These are phyloP conservation scores for Spilosoma lubricipeda DNA, from an alignment of 2,888 invertebrate genomes.

Conservation along the genomic window DNA sequence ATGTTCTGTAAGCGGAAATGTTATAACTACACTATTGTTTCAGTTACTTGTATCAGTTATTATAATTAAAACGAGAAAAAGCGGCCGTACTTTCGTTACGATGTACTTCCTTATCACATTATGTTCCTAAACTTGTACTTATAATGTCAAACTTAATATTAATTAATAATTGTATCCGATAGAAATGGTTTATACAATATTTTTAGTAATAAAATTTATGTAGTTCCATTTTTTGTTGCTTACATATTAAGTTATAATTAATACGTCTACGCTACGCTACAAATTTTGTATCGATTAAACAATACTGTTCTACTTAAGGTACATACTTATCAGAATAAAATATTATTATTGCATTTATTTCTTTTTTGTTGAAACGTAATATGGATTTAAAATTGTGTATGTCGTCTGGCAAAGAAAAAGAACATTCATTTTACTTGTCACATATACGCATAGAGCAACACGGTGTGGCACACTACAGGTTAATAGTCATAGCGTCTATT, in stretches of 20 bases:
- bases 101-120: constrained; percentile 24
- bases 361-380: constrained; percentile 17
- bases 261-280: constrained; percentile 1
- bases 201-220: constrained; percentile 29
- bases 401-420: neutral
- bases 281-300: constrained; percentile 21
- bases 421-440: neutral
- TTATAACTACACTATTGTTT: neutral
- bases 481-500: too few relatives aligned
- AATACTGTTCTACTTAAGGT: constrained; percentile 13
- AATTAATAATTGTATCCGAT: constrained; percentile 24
- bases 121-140: constrained; percentile 44
- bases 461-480: too few relatives aligned
- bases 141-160: constrained; percentile 35
- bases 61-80: neutral
- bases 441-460: neutral
- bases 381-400: neutral
- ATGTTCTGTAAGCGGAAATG: neutral
- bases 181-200: constrained; percentile 19
- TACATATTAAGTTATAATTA: constrained; percentile 8
- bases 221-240: constrained; percentile 19
- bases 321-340: constrained; percentile 18
- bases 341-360: constrained; percentile 33
- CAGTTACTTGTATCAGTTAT: neutral
- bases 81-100: constrained; percentile 3